phyloP scores from a whole-genome alignment of 2,888 invertebrate genomes.

The Poecilus cupreus region DNA sequence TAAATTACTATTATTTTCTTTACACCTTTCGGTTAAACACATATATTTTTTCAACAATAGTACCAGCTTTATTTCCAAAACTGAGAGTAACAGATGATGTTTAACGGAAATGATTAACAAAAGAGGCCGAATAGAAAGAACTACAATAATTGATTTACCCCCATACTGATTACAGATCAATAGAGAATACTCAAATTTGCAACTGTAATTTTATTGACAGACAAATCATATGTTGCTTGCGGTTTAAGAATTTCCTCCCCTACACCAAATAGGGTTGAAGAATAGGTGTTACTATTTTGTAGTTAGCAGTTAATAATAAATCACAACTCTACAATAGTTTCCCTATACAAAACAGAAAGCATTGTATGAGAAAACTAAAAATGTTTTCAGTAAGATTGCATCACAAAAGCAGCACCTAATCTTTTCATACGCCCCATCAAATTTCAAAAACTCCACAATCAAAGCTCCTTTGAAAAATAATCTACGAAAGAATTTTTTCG shows the following conservation, averaged over 20 bases:
- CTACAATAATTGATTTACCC: conserved; percentile 34
- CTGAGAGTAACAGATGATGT: conserved; percentile 16
- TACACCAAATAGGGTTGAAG: not conserved
- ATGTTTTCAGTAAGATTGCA: conserved; percentile 36
- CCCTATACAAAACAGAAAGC: conserved; percentile 4
- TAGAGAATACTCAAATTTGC: not conserved
- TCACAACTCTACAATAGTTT: not conserved
- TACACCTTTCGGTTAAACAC: conserved; percentile 21
- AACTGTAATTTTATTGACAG: conserved; percentile 24
- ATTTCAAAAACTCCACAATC: conserved; percentile 40
- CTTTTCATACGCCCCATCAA: conserved; percentile 44
- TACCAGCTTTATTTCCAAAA: not conserved
- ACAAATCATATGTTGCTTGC: not conserved
- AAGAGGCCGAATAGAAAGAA: not conserved
- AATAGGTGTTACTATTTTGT: too few relatives aligned
- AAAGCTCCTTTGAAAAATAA: conserved; percentile 18
- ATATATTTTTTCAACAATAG: conserved; percentile 1
- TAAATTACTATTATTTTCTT: conserved; percentile 17
- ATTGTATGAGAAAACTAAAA: conserved; percentile 34
- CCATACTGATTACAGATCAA: not conserved
- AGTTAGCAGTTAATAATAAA: conserved; percentile 21
- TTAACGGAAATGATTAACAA: conserved; percentile 2
- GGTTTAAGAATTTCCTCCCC: not conserved
- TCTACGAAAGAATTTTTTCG: conserved; percentile 38
- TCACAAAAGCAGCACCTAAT: conserved; percentile 36